phyloP scores from a whole-genome alignment of 2,888 invertebrate species.

The Tridacna crocea region DNA sequence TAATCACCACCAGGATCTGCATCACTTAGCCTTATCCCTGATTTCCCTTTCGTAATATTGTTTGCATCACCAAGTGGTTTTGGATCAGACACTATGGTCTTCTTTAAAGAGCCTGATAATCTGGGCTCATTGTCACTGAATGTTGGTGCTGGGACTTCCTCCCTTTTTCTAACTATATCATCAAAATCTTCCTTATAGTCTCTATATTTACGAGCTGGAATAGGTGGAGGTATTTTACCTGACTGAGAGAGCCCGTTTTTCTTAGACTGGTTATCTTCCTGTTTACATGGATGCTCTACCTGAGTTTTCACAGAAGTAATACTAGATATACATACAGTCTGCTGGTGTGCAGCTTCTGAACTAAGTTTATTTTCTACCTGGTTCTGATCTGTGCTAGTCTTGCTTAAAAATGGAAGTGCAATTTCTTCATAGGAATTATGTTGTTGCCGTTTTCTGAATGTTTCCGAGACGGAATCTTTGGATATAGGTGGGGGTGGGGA shows the following conservation, averaged over 20 bases:
- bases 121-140: conserved; percentile 53
- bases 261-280: neutral
- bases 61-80: neutral
- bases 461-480: neutral
- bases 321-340: neutral
- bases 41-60: conserved; percentile 22
- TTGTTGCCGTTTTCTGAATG: conserved; percentile 10
- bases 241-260: neutral
- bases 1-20: conserved; percentile 49
- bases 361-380: neutral
- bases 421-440: conserved; percentile 57
- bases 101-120: conserved; percentile 22
- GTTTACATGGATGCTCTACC: neutral
- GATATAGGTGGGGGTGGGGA: conserved; percentile 23
- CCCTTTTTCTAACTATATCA: conserved; percentile 18
- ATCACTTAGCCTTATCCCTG: neutral
- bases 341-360: neutral
- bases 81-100: neutral
- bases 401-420: conserved; percentile 37
- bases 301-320: neutral
- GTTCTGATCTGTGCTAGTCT: neutral
- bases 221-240: conserved; percentile 15
- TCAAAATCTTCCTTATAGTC: conserved; percentile 23
- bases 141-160: conserved; percentile 27
- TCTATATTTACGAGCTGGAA: conserved; percentile 12